Base-by-base conservation (phyloP, 2,797 vertebrate genomes). In the Pipistrellus kuhlii region DNA sequence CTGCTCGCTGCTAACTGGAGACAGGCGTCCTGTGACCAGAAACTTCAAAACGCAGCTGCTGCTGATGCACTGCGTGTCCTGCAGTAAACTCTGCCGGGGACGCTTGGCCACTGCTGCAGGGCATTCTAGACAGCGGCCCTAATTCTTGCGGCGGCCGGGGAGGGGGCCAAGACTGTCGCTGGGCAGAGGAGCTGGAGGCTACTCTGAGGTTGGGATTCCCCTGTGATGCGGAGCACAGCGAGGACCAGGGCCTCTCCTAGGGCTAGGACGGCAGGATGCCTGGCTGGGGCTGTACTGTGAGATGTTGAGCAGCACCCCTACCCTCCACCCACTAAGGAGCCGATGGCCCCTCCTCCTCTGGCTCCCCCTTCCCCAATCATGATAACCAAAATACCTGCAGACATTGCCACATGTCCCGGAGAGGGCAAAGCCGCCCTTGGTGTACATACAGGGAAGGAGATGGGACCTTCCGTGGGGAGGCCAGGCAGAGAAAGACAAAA, bases 1-100 rank as follows among this genome's bases (percentile, higher is more conserved):
- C 81, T 8, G 75, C 97, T 94, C 17, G 81, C 96, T 87, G 95
- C 1, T 94, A 93, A 95, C 1, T 75, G 96, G 91, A 97, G 94
- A 92, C 44, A 62, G 96, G 81, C 0, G 0, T 88, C 97, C 93
- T 55, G 90, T 23, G 94, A 66, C 96, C 68, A 35, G 90, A 97
- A 96, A 97, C 91, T 71, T 90, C 46, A 88, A 68, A 48, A 3
- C 76, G 88, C 89, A 84, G 93, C 88, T 85, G 64, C 1, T 1
- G 8, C 55, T 0, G 6, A 80, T 62, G 94, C 46, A 0, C 25
- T 13, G 72, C 30, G 7, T 78, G 55, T 32, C 94, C 91, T 5
- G 0, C 41, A 57, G 82, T 77, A 17, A 2, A 0, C 38, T 80
- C 77, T 0, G 0, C 41, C 0, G 0, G 85, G 88, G 97, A 93